phyloP scores from a whole-genome alignment of 1,140 invertebrate species.

The Apis dorsata region DNA sequence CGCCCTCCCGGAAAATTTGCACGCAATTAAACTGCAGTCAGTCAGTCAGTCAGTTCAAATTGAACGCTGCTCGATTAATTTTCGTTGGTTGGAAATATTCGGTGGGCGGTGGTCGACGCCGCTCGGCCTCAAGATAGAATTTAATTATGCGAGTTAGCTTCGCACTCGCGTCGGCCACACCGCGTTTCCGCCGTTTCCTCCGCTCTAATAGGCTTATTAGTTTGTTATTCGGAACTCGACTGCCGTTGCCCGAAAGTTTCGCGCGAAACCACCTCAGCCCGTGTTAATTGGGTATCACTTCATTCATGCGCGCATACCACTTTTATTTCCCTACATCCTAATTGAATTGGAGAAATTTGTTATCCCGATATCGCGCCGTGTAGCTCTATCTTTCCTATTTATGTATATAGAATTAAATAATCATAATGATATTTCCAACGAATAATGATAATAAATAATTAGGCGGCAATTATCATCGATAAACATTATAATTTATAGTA shows the following conservation, averaged over 20 bases:
- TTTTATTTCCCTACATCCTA: not conserved
- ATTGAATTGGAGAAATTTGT: too few species aligned
- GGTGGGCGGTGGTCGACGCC: not conserved
- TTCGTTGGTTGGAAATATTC: slow-evolving; percentile 8
- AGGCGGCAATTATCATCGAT: too few species aligned
- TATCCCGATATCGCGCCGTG: not conserved
- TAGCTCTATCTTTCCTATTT: not conserved
- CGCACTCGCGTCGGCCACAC: not conserved
- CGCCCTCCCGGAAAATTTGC: not conserved
- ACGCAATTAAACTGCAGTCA: not conserved
- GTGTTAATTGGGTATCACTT: not conserved
- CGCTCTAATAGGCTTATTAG: slow-evolving; percentile 28
- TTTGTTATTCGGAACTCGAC: slow-evolving; percentile 9
- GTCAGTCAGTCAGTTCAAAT: not conserved
- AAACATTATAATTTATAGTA: too few species aligned
- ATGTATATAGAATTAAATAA: too few species aligned
- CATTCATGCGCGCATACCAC: not conserved
- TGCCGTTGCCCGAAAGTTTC: not conserved
- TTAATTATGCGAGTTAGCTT: slow-evolving; percentile 26
- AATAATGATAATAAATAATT: too few species aligned
- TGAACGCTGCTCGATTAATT: slow-evolving; percentile 21
- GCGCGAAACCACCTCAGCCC: not conserved
- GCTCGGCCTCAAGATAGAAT: not conserved
- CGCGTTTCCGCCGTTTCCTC: slow-evolving; percentile 1
- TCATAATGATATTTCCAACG: too few species aligned